Conservation (phyloP, 2,888 invertebrate species). For the Torymus auratus region DNA sequence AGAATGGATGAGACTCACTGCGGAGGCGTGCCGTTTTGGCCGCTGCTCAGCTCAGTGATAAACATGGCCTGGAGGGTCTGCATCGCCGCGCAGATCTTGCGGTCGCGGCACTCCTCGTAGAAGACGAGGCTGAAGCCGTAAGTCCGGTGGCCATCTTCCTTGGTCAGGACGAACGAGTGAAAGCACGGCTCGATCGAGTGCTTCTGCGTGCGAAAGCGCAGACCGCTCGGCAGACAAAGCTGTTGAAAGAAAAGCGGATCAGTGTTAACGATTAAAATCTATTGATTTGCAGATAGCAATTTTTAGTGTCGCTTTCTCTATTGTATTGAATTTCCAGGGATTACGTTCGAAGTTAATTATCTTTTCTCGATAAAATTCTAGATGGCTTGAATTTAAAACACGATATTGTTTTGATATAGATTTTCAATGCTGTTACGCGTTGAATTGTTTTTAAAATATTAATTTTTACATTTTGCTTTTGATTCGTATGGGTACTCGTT, state of each 20-base stretch:
- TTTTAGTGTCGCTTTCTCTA: too few species aligned
- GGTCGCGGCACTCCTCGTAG: conserved; percentile 95
- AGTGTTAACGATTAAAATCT: too few species aligned
- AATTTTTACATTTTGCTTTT: too few species aligned
- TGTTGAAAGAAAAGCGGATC: conserved; percentile 72
- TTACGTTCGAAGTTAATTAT: too few species aligned
- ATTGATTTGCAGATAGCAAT: too few species aligned
- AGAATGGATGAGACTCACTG: conserved; percentile 65
- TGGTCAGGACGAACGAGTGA: conserved; percentile 97
- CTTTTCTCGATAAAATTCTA: too few species aligned
- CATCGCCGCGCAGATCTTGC: conserved; percentile 96
- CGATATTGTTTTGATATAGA: too few species aligned
- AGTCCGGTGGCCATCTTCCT: conserved; percentile 95
- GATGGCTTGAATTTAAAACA: too few species aligned
- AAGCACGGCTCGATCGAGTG: conserved; percentile 90
- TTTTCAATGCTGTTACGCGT: too few species aligned
- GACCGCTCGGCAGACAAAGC: conserved; percentile 96
- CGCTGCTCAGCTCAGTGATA: conserved; percentile 91
- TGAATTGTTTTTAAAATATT: too few species aligned
- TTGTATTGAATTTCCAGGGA: too few species aligned
- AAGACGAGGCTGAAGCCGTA: conserved; percentile 97
- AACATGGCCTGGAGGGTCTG: conserved; percentile 96
- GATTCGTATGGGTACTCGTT: too few species aligned
- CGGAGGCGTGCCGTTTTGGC: conserved; percentile 79
- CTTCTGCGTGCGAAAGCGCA: conserved; percentile 96